phyloP scores from a whole-genome alignment of 2,797 vertebrate genomes.

The Coccyzus lansbergi region DNA sequence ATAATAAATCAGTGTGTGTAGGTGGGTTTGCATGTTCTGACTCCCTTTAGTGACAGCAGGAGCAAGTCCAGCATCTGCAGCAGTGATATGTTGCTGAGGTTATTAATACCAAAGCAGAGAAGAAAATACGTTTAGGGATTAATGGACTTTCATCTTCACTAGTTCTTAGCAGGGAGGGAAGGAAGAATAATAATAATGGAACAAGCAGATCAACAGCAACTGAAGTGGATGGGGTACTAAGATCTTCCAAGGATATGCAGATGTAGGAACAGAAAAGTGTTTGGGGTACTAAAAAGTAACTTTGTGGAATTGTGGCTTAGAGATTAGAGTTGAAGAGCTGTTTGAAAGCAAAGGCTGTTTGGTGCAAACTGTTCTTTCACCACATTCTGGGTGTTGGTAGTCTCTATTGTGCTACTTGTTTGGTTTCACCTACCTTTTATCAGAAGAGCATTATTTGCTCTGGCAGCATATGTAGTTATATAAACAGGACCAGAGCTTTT shows the following conservation, averaged over 20 bases:
- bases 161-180: neutral
- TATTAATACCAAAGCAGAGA: neutral
- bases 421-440: neutral
- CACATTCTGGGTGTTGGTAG: neutral
- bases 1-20: accelerated
- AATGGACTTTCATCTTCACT: neutral
- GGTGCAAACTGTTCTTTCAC: neutral
- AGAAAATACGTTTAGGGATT: neutral
- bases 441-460: neutral
- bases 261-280: neutral
- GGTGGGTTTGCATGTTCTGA: neutral
- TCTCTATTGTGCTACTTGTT: neutral
- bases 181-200: neutral
- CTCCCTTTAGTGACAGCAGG: neutral
- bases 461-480: neutral
- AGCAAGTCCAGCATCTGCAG: neutral
- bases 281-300: neutral
- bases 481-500: neutral
- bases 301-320: neutral
- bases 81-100: neutral
- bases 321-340: neutral
- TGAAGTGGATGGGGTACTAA: neutral
- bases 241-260: neutral
- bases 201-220: neutral
- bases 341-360: neutral